phyloP scores from a whole-genome alignment of 1,140 invertebrate genomes.

The Drosophila prosaltans region DNA sequence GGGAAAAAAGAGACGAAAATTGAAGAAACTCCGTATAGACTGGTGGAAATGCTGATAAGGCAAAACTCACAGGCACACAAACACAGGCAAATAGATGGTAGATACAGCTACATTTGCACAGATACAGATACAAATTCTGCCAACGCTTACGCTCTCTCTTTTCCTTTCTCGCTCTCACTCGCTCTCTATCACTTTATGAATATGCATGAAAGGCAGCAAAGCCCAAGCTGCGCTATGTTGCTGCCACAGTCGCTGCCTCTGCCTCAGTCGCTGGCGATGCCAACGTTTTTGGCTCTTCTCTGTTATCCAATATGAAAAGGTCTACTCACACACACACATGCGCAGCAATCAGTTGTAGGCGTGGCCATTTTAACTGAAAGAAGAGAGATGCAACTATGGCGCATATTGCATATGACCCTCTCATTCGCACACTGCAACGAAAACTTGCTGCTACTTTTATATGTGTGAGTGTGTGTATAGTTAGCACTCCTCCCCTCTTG shows the following conservation, averaged over 20 bases:
- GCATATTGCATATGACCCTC: constrained; percentile 32
- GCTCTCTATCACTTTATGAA: constrained; percentile 62
- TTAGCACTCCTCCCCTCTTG: constrained; percentile 33
- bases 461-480: constrained; percentile 20
- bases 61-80: constrained; percentile 66
- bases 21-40: constrained; percentile 59
- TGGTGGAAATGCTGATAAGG: constrained; percentile 79
- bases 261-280: neutral
- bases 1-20: constrained; percentile 35
- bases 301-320: constrained; percentile 58
- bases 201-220: constrained; percentile 55
- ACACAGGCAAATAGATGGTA: constrained; percentile 30
- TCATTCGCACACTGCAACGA: constrained; percentile 65
- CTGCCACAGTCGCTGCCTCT: constrained; percentile 7
- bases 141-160: constrained; percentile 22
- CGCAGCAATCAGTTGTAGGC: constrained; percentile 60
- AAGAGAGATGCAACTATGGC: constrained; percentile 62
- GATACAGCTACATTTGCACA: constrained; percentile 19
- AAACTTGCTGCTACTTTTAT: constrained; percentile 5
- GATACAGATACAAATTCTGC: neutral
- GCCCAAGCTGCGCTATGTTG: constrained; percentile 15
- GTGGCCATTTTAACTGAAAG: constrained; percentile 44
- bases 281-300: constrained; percentile 13
- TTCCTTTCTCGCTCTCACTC: constrained; percentile 13
- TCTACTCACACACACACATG: constrained; percentile 50